These are phyloP conservation scores for Heliconius cydno DNA, from an alignment of 2,888 invertebrate genomes.

Conservation along the genomic window DNA sequence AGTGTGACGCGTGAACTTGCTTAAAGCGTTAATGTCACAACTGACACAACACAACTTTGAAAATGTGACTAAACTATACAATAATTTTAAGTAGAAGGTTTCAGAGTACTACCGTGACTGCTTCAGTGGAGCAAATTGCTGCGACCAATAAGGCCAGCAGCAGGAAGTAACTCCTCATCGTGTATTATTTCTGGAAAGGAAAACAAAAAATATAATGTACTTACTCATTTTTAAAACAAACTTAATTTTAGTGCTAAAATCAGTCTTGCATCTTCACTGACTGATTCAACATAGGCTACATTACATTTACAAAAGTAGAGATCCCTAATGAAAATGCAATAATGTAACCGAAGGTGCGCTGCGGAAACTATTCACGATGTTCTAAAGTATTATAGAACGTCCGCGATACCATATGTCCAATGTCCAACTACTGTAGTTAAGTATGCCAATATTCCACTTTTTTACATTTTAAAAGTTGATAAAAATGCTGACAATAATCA, in stretches of 20 bases:
- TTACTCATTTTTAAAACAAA: background rate
- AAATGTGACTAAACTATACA: background rate
- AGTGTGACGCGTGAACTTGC: background rate
- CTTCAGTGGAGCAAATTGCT: conserved; percentile 66
- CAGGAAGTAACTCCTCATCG: conserved; percentile 68
- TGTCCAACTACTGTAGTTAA: no score
- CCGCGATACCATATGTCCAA: no score
- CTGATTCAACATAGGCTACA: no score
- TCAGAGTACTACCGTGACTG: conserved; percentile 57
- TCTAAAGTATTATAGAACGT: no score
- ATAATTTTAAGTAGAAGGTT: background rate
- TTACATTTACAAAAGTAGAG: no score
- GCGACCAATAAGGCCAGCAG: conserved; percentile 70
- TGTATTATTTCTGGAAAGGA: conserved; percentile 52
- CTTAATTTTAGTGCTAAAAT: background rate
- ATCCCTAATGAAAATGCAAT: no score
- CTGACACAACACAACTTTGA: background rate
- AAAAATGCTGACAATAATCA: no score
- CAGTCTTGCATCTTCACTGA: no score
- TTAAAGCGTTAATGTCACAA: background rate
- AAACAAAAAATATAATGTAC: background rate
- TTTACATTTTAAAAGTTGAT: no score
- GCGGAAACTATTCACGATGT: no score
- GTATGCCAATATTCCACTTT: no score
- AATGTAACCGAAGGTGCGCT: no score